Percentiles rank a stretch among this genome's conserved stretches.
phyloP scores from a whole-genome alignment of 2,113 vertebrate species.

The Cyanoramphus novaezelandiae region DNA sequence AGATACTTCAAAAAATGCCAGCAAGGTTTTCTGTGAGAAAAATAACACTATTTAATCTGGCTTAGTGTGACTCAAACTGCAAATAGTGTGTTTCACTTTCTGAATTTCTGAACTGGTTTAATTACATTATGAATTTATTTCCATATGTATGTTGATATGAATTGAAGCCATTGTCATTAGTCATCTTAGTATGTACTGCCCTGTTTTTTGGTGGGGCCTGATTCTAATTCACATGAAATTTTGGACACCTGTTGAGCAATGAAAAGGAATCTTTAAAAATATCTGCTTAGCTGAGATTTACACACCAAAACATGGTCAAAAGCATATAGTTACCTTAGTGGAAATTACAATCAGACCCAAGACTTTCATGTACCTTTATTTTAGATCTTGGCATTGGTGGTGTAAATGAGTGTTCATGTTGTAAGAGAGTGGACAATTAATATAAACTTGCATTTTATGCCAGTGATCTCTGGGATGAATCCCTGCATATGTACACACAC shows the following conservation, averaged over 20 bases:
- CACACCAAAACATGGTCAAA: neutral
- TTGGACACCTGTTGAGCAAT: neutral
- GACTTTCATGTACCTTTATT: neutral
- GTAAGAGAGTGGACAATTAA: neutral
- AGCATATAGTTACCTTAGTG: neutral
- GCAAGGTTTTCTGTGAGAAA: neutral
- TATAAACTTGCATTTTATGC: neutral
- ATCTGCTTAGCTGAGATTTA: neutral
- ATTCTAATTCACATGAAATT: neutral
- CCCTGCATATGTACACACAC: neutral
- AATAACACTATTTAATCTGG: neutral
- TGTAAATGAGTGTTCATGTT: neutral
- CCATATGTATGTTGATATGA: neutral
- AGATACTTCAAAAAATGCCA: neutral
- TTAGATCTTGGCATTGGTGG: neutral
- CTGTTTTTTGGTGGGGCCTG: neutral
- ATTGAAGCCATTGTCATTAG: neutral
- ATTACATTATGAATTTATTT: neutral
- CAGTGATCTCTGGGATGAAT: neutral
- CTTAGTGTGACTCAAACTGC: neutral
- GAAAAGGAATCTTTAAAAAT: neutral
- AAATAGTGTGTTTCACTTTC: neutral
- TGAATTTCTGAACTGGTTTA: neutral
- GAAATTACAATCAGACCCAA: neutral
- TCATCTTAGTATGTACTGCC: neutral